These are phyloP conservation scores for Acomys russatus DNA, from an alignment of 2,797 vertebrate genomes.

Conservation along the genomic window DNA sequence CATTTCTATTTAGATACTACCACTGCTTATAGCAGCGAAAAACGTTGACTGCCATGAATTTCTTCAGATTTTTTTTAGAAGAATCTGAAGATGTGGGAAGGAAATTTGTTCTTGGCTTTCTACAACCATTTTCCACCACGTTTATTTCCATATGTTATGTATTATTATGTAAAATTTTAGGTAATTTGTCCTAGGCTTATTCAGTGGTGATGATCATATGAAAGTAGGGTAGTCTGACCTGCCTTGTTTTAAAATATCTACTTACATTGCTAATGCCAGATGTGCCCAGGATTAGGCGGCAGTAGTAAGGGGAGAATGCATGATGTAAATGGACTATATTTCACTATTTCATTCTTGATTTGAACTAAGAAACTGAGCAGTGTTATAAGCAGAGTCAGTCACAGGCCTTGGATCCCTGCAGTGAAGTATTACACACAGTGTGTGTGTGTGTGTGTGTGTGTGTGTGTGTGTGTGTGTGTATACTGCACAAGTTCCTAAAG, in stretches of 20 bases:
- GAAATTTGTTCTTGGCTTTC: constrained; percentile 47
- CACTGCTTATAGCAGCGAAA: constrained; percentile 23
- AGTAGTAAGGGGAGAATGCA: constrained; percentile 14
- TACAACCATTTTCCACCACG: constrained; percentile 4
- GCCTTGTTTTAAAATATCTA: constrained; percentile 23
- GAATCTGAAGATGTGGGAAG: constrained; percentile 21
- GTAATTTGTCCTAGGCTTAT: constrained; percentile 35
- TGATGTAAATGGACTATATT: not conserved
- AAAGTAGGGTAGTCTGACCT: constrained; percentile 4
- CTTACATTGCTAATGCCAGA: not conserved
- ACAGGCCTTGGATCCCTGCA: not conserved
- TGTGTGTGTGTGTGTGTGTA: too few species aligned
- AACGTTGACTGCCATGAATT: not conserved
- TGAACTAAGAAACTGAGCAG: constrained; percentile 57
- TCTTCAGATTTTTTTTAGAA: constrained; percentile 15
- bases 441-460: too few species aligned
- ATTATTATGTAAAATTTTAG: constrained; percentile 52
- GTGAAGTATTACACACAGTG: too few species aligned
- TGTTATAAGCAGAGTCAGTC: constrained; percentile 10
- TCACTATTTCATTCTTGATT: constrained; percentile 44
- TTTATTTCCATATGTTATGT: constrained; percentile 31
- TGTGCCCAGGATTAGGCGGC: not conserved
- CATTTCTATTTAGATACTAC: constrained; percentile 30
- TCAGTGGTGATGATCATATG: constrained; percentile 13
- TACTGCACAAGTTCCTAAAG: constrained; percentile 46